Evolutionary conservation across 2,113 vertebrate species (phyloP).

Genomic region (Todiramphus saurophagus): DNA sequence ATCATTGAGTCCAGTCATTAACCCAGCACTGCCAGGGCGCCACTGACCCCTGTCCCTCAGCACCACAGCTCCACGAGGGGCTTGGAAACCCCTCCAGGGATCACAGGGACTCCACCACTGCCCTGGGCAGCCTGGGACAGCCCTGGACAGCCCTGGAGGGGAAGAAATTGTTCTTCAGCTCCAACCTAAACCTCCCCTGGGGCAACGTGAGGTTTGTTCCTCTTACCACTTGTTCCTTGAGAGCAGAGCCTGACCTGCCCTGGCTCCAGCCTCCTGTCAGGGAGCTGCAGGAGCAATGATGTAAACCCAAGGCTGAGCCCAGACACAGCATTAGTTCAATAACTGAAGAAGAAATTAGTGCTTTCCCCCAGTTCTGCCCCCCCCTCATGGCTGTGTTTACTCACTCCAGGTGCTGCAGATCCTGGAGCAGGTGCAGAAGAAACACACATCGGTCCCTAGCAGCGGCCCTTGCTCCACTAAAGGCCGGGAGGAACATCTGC

Average conservation of each 20-base stretch:
- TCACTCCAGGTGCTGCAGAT: conserved; percentile 82
- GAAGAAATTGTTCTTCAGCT: not conserved
- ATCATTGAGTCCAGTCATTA: not conserved
- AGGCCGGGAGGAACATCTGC: not conserved
- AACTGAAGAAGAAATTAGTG: not conserved
- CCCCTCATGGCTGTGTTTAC: not conserved
- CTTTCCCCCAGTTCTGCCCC: not conserved
- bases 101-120: not conserved
- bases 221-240: not conserved
- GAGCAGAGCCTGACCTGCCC: not conserved
- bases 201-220: not conserved
- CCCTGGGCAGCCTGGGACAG: not conserved
- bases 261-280: not conserved
- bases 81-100: not conserved
- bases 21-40: not conserved
- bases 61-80: not conserved
- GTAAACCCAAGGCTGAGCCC: not conserved
- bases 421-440: conserved; percentile 83
- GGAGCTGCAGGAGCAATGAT: not conserved
- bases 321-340: not conserved
- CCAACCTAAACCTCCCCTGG: not conserved
- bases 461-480: not conserved
- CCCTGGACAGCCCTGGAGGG: not conserved
- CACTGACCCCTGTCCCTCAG: not conserved
- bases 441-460: not conserved